phyloP scores from a whole-genome alignment of 2,797 vertebrate genomes.

The Rhynchonycteris naso region DNA sequence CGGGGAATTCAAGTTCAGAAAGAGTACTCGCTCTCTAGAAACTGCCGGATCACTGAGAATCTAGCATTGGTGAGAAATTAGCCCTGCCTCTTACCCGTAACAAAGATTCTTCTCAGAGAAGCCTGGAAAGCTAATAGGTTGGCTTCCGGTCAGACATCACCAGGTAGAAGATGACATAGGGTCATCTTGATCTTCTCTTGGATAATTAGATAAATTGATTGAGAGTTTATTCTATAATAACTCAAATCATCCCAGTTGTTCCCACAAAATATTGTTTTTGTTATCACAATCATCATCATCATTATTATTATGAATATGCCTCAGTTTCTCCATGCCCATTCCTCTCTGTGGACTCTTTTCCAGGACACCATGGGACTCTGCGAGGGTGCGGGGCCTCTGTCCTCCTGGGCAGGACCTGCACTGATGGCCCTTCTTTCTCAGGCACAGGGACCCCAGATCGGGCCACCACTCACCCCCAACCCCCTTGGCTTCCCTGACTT shows the following conservation, averaged over 20 bases:
- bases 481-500: conserved; percentile 57
- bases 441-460: too few relatives aligned
- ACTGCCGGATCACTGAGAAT: background rate
- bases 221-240: conserved; percentile 19
- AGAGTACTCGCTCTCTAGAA: background rate
- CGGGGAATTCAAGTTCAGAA: background rate
- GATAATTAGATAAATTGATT: conserved; percentile 47
- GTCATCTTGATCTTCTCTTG: background rate
- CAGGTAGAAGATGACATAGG: background rate
- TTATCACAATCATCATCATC: background rate
- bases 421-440: background rate
- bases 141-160: background rate
- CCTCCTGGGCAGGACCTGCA: background rate
- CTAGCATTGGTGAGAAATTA: background rate
- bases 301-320: background rate
- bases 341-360: background rate
- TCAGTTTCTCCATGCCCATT: background rate
- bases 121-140: background rate
- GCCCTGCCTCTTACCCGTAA: background rate
- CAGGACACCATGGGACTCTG: background rate
- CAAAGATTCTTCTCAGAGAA: background rate
- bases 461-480: background rate
- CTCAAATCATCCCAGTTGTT: background rate
- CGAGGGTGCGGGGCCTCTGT: background rate
- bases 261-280: background rate